Evolutionary conservation across 2,113 vertebrate species (phyloP), one percentile per base, ranked within the genome.

Genomic region (Prionailurus bengalensis): DNA sequence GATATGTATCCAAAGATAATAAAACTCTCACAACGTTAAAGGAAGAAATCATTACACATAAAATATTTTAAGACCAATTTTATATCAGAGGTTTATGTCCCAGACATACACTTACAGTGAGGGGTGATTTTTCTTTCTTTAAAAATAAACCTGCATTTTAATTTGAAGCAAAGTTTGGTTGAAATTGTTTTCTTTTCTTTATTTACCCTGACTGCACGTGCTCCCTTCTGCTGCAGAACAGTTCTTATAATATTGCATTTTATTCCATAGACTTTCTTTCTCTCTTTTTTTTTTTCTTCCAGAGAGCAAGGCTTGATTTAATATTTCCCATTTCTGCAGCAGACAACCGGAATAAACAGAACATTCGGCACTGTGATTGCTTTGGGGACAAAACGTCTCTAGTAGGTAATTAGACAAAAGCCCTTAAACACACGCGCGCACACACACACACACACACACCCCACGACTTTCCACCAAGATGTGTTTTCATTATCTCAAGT

Each of bases 1-100:
- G 98, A 98, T 98, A 89, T 97, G 65, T 27, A 97, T 98, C 98
- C 98, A 98, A 98, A 96, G 98, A 98, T 97, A 99, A 98, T 97
- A 98, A 98, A 98, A 92, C 97, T 88, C 91, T 98, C 97, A 91
- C 94, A 98, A 98, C 53, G 83, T 97, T 97, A 97, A 97, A 98
- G 97, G 98, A 98, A 98, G 97, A 98, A 98, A 97, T 97, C 95
- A 97, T 97, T 98, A 97, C 85, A 85, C 93, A 95, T 94, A 96
- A 98, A 96, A 89, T 94, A 97, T 65, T 96, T 97, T 78, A 93
- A 98, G 97, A 97, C 76, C 97, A 98, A 98, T 97, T 98, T 97
- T 98, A 39, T 97, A 96, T 92, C 71, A 89, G 97, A 97, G 94
- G 92, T 95, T 97, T 97, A 92, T 95, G 94, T 95, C 97, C 61